A percentile compares a stretch with the other conserved stretches of the same genome.
These are phyloP conservation scores for Scortum barcoo DNA, from an alignment of 2,113 vertebrate species.

Conservation along the genomic window DNA sequence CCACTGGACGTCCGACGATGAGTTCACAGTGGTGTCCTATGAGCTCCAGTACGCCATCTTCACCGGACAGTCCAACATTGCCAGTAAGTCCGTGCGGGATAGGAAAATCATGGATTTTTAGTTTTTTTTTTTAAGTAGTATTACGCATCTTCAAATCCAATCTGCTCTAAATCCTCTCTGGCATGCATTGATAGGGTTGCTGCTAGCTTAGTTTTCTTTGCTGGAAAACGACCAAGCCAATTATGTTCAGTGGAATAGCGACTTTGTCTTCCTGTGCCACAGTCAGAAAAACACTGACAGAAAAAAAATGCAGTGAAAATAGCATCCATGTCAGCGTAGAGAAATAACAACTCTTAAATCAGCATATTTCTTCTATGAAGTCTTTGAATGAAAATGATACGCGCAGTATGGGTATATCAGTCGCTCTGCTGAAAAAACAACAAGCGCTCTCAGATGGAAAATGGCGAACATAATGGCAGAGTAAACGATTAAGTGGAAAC, in stretches of 20 bases:
- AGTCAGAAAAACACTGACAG: background rate
- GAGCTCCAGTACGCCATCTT: constrained; percentile 98
- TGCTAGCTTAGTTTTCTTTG: background rate
- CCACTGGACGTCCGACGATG: constrained; percentile 98
- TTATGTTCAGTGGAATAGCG: background rate
- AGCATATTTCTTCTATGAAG: background rate
- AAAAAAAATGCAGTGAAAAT: background rate
- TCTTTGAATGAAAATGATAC: too few relatives aligned
- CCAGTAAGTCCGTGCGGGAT: constrained; percentile 89
- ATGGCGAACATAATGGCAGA: background rate
- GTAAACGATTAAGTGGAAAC: background rate
- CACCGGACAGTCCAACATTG: constrained; percentile 95
- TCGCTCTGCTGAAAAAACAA: background rate
- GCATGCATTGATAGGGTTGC: background rate
- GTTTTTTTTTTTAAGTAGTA: background rate
- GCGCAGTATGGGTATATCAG: background rate
- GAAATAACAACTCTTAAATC: background rate
- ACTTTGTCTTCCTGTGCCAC: too few relatives aligned
- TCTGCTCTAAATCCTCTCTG: background rate
- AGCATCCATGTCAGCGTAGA: background rate
- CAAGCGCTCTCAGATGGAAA: background rate
- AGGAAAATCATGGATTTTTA: background rate
- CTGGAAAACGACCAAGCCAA: background rate
- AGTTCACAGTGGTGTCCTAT: constrained; percentile 96
- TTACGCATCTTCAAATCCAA: background rate